Evolutionary conservation across 2,113 vertebrate species (phyloP).

Genomic region (Anarrhichthys ocellatus): DNA sequence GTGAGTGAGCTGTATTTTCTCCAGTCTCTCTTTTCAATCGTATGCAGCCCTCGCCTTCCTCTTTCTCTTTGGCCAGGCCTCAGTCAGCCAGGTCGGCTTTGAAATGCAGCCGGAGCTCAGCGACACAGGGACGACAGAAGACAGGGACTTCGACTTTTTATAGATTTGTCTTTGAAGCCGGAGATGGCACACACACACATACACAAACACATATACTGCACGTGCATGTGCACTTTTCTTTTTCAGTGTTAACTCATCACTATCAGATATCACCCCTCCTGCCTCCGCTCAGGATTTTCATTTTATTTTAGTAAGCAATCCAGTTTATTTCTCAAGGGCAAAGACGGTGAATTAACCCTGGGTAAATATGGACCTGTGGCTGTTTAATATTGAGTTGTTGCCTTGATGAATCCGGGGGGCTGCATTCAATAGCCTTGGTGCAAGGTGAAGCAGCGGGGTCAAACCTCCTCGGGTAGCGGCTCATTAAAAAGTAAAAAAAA

Average conservation of each 20-base stretch:
- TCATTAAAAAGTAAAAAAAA: slow-evolving; percentile 71
- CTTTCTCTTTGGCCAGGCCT: slow-evolving; percentile 17
- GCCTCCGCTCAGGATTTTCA: neutral
- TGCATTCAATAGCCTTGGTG: slow-evolving; percentile 51
- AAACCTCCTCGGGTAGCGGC: slow-evolving; percentile 45
- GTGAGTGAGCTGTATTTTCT: slow-evolving; percentile 32
- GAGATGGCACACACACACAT: neutral
- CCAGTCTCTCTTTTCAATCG: slow-evolving; percentile 38
- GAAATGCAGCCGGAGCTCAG: slow-evolving; percentile 46
- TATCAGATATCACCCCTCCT: neutral
- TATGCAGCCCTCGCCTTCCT: neutral
- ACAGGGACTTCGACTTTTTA: slow-evolving; percentile 21
- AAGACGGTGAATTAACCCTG: slow-evolving; percentile 50
- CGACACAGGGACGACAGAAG: slow-evolving; percentile 20
- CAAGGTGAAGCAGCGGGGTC: slow-evolving; percentile 61
- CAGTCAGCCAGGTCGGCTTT: slow-evolving; percentile 45
- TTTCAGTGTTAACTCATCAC: slow-evolving; percentile 5
- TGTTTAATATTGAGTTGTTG: slow-evolving; percentile 68
- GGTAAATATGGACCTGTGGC: slow-evolving; percentile 63
- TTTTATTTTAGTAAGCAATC: slow-evolving; percentile 42
- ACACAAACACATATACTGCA: neutral
- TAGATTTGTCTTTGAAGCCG: slow-evolving; percentile 34
- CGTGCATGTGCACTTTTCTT: neutral
- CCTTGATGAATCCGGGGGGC: slow-evolving; percentile 59
- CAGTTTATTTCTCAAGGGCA: slow-evolving; percentile 57